Evolutionary conservation across 2,113 vertebrate species (phyloP).

Genomic region (Nerophis ophidion): DNA sequence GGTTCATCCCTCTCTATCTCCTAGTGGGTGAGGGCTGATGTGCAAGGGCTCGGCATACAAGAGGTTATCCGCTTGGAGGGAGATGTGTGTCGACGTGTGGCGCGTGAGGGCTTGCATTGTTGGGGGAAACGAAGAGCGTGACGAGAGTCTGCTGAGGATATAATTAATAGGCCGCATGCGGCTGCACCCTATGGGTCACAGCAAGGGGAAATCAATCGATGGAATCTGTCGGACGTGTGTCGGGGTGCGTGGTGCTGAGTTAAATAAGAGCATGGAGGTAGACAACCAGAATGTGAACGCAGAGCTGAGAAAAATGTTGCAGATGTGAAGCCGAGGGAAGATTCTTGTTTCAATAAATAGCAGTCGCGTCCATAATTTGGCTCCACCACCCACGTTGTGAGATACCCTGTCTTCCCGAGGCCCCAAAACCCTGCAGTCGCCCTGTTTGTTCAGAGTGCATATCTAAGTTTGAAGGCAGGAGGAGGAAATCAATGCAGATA

Average conservation of each 20-base stretch:
- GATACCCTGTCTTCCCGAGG: slow-evolving; percentile 29
- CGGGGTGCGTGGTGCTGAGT: slow-evolving; percentile 3
- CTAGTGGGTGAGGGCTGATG: slow-evolving; percentile 32
- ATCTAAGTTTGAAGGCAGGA: slow-evolving; percentile 57
- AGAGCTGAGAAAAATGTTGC: slow-evolving; percentile 7
- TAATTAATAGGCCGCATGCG: slow-evolving; percentile 73
- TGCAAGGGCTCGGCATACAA: slow-evolving; percentile 26
- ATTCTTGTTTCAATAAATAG: slow-evolving; percentile 11
- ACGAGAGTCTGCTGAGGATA: slow-evolving; percentile 68
- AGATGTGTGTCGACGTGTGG: slow-evolving; percentile 10
- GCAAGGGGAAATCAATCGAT: slow-evolving; percentile 71
- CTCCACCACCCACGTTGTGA: slow-evolving; percentile 23
- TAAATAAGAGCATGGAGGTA: slow-evolving; percentile 11
- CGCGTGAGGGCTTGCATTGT: slow-evolving; percentile 38
- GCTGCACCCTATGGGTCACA: slow-evolving; percentile 73
- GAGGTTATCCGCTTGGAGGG: slow-evolving; percentile 26
- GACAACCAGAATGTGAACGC: slow-evolving; percentile 11
- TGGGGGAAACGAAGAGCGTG: slow-evolving; percentile 53
- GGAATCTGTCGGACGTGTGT: slow-evolving; percentile 47
- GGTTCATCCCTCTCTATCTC: slow-evolving; percentile 22
- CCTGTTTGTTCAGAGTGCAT: slow-evolving; percentile 49
- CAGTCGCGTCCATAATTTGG: slow-evolving; percentile 2
- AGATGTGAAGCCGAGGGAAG: slow-evolving; percentile 5
- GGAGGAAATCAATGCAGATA: slow-evolving; percentile 58
- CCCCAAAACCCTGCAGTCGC: slow-evolving; percentile 40